Conservation (phyloP, 2,888 invertebrate species). For the Aphidius colemani region DNA sequence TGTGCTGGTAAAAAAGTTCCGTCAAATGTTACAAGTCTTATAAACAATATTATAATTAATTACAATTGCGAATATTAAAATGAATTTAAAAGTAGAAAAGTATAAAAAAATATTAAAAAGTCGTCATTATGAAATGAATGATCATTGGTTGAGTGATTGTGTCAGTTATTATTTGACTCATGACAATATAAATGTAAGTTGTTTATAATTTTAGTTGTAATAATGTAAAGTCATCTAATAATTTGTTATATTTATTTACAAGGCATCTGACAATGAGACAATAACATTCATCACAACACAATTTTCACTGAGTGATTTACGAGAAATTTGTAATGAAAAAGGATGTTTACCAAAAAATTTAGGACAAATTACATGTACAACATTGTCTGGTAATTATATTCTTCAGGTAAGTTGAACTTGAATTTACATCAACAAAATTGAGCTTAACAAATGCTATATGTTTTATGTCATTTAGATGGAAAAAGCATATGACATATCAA, state of each 20-base stretch:
- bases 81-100: slow-evolving; percentile 1
- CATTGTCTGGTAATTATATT: slow-evolving; percentile 65
- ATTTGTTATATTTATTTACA: slow-evolving; percentile 4
- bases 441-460: background rate
- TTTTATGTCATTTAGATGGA: slow-evolving; percentile 49
- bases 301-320: slow-evolving; percentile 70
- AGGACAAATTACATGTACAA: slow-evolving; percentile 58
- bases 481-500: slow-evolving; percentile 57
- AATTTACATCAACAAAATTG: no score
- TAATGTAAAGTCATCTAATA: background rate
- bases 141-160: slow-evolving; percentile 51
- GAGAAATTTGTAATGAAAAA: slow-evolving; percentile 65
- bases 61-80: background rate
- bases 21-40: no score
- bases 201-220: slow-evolving; percentile 7
- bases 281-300: slow-evolving; percentile 68
- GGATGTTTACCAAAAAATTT: slow-evolving; percentile 68
- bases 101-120: slow-evolving; percentile 40
- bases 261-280: slow-evolving; percentile 61
- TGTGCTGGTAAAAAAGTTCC: no score
- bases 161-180: slow-evolving; percentile 45
- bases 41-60: no score
- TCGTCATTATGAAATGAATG: slow-evolving; percentile 48
- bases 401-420: slow-evolving; percentile 66
- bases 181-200: slow-evolving; percentile 43